These are phyloP conservation scores for Acanthurus leucopareius DNA, from an alignment of 2,797 vertebrate species.

Conservation along the genomic window DNA sequence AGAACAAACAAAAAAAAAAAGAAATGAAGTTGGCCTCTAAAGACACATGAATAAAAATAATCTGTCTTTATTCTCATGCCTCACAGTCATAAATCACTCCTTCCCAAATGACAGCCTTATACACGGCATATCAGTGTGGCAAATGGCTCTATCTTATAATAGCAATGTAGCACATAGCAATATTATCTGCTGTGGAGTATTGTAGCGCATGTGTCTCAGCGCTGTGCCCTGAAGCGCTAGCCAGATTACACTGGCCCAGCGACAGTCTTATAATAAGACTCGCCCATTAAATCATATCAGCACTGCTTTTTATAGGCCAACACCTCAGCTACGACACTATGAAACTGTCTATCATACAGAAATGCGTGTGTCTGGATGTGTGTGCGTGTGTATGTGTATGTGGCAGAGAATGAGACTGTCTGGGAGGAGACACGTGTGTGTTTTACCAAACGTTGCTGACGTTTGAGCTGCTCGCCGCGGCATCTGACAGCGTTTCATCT, in stretches of 20 bases:
- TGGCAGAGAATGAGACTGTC: conserved; percentile 59
- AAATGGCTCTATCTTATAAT: conserved; percentile 84
- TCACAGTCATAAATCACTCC: conserved; percentile 81
- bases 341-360: conserved; percentile 79
- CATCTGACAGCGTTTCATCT: conserved; percentile 85
- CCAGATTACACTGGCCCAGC: conserved; percentile 84
- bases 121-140: conserved; percentile 73
- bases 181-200: conserved; percentile 79
- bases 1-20: conserved; percentile 68
- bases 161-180: conserved; percentile 82
- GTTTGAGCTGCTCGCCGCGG: conserved; percentile 77
- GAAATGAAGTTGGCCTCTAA: conserved; percentile 79
- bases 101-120: conserved; percentile 77
- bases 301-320: conserved; percentile 87
- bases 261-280: conserved; percentile 87
- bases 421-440: conserved; percentile 75
- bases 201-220: conserved; percentile 80
- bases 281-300: conserved; percentile 88
- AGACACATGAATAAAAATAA: conserved; percentile 81
- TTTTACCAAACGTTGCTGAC: conserved; percentile 80
- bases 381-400: conserved; percentile 22
- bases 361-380: conserved; percentile 45
- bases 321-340: conserved; percentile 81
- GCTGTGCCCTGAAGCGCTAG: conserved; percentile 82
- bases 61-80: conserved; percentile 78